Percentiles rank a stretch among this genome's conserved stretches.
These are phyloP conservation scores for Macrocentrus cingulum DNA, from an alignment of 1,140 invertebrate genomes.

Conservation along the genomic window DNA sequence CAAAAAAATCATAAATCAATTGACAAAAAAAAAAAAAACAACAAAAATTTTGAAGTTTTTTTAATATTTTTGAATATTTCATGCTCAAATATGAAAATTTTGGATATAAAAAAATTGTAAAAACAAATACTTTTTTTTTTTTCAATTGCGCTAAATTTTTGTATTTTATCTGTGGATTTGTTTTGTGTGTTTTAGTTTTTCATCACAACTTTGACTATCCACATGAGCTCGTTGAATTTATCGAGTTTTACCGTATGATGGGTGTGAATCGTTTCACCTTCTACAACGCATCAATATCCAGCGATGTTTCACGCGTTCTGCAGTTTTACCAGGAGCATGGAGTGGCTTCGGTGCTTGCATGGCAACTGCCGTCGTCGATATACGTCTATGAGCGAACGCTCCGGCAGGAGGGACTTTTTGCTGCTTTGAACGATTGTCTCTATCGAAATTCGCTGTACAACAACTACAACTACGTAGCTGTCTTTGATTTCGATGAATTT, in stretches of 20 bases:
- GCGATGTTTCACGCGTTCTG: constrained; percentile 59
- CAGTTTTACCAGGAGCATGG: constrained; percentile 55
- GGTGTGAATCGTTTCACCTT: constrained; percentile 68
- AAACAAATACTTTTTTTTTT: no score
- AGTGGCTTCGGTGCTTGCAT: constrained; percentile 61
- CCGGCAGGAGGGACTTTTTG: constrained; percentile 64
- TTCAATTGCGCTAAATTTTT: no score
- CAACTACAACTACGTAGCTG: constrained; percentile 57
- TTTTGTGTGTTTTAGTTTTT: constrained; percentile 50
- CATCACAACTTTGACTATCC: constrained; percentile 64
- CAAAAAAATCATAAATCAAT: no score
- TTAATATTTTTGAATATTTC: no score
- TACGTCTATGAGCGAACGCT: constrained; percentile 51
- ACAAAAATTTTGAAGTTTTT: no score
- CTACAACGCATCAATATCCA: constrained; percentile 65
- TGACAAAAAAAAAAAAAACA: no score
- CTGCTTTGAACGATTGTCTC: constrained; percentile 67
- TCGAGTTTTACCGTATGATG: constrained; percentile 67
- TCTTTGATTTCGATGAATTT: constrained; percentile 68
- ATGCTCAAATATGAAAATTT: no score
- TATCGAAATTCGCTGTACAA: constrained; percentile 56
- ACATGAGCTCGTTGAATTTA: constrained; percentile 65
- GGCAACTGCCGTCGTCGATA: constrained; percentile 63
- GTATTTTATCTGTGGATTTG: background rate
- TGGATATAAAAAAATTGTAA: no score